Percentiles rank a stretch among this genome's conserved stretches.
Evolutionary conservation across 2,888 invertebrate species (phyloP).

Genomic region (Orthonychiurus folsomi): DNA sequence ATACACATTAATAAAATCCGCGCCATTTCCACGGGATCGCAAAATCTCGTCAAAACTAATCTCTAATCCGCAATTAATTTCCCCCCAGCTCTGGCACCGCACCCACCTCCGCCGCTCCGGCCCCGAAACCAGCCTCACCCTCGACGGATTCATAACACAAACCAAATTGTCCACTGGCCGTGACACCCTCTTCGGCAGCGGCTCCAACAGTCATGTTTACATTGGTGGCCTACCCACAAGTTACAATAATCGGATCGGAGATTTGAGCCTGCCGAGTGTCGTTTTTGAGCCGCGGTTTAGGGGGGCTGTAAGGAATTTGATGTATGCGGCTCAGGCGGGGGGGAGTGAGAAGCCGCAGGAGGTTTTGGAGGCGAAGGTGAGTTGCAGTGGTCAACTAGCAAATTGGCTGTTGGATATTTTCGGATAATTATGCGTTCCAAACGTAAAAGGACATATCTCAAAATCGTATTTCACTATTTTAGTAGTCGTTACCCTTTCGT

Average conservation of each 20-base stretch:
- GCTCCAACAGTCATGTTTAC: conserved; percentile 81
- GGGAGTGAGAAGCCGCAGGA: conserved; percentile 60
- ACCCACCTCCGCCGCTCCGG: conserved; percentile 56
- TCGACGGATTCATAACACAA: conserved; percentile 35
- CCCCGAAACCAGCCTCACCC: conserved; percentile 29
- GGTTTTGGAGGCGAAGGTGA: conserved; percentile 59
- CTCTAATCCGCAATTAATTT: no score
- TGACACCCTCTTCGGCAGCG: conserved; percentile 67
- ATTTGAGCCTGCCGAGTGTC: conserved; percentile 78
- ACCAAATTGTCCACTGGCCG: conserved; percentile 19
- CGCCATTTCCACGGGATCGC: no score
- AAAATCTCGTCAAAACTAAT: no score
- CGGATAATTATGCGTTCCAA: no score
- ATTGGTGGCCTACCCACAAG: conserved; percentile 92
- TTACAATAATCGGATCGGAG: conserved; percentile 77
- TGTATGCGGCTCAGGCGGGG: conserved; percentile 59
- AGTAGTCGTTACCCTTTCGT: no score
- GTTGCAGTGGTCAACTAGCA: neutral
- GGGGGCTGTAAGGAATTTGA: conserved; percentile 82
- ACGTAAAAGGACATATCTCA: no score
- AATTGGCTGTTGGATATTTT: no score
- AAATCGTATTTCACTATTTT: no score
- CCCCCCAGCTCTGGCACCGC: conserved; percentile 91
- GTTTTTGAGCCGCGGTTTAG: conserved; percentile 87
- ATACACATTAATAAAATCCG: no score